Evolutionary conservation across 2,797 vertebrate genomes (phyloP).

Genomic region (Pterois miles): DNA sequence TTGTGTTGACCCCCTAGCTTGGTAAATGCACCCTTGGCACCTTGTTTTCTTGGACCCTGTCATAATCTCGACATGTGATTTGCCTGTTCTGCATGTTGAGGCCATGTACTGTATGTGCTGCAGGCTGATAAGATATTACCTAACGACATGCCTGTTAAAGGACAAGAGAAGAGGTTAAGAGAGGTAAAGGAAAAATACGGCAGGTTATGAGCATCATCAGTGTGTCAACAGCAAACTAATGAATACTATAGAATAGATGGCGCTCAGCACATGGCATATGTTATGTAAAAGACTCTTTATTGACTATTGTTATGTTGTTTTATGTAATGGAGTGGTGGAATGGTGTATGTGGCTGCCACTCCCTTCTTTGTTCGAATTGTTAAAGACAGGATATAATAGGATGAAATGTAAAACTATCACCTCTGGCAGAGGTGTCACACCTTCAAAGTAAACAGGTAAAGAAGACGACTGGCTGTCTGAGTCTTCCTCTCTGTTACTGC

Average conservation of each 20-base stretch:
- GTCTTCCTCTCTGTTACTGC: neutral
- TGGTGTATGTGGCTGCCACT: neutral
- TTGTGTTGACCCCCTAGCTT: conserved; percentile 8
- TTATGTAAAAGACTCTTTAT: neutral
- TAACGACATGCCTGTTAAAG: neutral
- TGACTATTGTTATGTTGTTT: neutral
- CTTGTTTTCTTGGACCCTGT: neutral
- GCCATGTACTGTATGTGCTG: neutral
- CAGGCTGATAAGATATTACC: conserved; percentile 44
- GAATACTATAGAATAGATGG: neutral
- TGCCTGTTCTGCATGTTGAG: conserved; percentile 27
- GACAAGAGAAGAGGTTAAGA: neutral
- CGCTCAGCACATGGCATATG: neutral
- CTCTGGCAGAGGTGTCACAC: neutral
- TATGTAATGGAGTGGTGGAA: neutral
- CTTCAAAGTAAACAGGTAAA: neutral
- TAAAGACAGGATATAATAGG: neutral
- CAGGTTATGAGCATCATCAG: neutral
- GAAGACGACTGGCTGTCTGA: too few species aligned
- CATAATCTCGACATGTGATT: neutral
- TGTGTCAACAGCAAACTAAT: neutral
- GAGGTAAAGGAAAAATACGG: neutral
- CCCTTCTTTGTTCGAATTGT: neutral
- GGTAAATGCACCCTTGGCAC: neutral
- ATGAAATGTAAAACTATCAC: neutral